A percentile compares a stretch with the other conserved stretches of the same genome.
Evolutionary conservation across 2,113 vertebrate genomes (phyloP).

Genomic region (Orcinus orca): DNA sequence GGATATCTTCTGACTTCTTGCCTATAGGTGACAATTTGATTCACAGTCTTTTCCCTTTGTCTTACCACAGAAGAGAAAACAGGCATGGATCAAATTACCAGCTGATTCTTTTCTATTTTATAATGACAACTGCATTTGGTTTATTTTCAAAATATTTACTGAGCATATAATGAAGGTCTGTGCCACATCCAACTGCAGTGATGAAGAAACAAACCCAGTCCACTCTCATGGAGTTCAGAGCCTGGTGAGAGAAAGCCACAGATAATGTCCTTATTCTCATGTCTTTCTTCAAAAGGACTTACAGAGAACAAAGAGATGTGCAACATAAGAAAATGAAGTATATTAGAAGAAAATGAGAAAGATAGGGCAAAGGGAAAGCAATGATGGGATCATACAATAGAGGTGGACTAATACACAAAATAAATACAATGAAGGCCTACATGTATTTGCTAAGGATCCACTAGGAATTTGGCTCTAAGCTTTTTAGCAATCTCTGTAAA

Average conservation of each 20-base stretch:
- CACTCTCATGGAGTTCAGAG: neutral
- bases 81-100: neutral
- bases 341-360: neutral
- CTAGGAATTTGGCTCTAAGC: neutral
- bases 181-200: neutral
- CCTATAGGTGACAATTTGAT: neutral
- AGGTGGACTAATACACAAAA: neutral
- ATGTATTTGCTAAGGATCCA: neutral
- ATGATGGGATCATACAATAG: neutral
- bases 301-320: neutral
- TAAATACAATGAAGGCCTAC: neutral
- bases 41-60: neutral
- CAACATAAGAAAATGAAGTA: neutral
- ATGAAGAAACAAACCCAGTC: neutral
- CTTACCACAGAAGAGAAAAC: neutral
- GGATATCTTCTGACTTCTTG: neutral
- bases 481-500: neutral
- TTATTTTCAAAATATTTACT: conserved; percentile 6
- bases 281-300: neutral
- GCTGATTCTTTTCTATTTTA: neutral
- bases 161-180: neutral
- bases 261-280: neutral
- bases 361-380: neutral
- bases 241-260: neutral
- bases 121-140: neutral